Evolutionary conservation across 2,797 vertebrate genomes (phyloP).

Genomic region (Callimico goeldii): DNA sequence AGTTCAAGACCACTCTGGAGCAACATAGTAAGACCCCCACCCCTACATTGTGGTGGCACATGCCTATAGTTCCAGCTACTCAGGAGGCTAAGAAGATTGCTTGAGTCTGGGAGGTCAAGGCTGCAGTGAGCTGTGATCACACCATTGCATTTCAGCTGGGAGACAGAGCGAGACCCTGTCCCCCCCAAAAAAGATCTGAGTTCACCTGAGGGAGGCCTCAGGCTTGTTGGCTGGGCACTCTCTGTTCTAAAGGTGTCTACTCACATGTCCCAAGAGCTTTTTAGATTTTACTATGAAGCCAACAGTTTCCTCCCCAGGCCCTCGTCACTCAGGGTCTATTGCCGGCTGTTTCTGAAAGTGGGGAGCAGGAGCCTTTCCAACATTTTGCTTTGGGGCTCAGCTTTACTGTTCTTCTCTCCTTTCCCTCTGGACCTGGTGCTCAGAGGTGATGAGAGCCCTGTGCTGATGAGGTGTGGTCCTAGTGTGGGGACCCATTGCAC

Average conservation of each 20-base stretch:
- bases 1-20: background rate
- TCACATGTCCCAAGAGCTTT: accelerated
- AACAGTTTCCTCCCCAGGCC: background rate
- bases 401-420: background rate
- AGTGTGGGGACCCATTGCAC: accelerated
- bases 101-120: background rate
- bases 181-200: background rate
- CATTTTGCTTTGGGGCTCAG: background rate
- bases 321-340: background rate
- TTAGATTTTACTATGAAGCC: background rate
- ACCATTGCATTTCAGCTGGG: background rate
- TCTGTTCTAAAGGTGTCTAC: accelerated
- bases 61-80: background rate
- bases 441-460: background rate
- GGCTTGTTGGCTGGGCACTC: background rate
- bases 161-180: background rate
- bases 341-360: background rate
- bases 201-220: background rate
- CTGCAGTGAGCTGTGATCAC: background rate
- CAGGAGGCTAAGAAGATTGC: background rate
- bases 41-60: background rate
- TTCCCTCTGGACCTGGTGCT: background rate
- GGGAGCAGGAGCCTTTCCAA: background rate
- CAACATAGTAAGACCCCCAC: background rate
- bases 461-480: background rate